These are phyloP conservation scores for Leptinotarsa rubiginosa DNA, from an alignment of 2,888 invertebrate species.

Conservation along the genomic window DNA sequence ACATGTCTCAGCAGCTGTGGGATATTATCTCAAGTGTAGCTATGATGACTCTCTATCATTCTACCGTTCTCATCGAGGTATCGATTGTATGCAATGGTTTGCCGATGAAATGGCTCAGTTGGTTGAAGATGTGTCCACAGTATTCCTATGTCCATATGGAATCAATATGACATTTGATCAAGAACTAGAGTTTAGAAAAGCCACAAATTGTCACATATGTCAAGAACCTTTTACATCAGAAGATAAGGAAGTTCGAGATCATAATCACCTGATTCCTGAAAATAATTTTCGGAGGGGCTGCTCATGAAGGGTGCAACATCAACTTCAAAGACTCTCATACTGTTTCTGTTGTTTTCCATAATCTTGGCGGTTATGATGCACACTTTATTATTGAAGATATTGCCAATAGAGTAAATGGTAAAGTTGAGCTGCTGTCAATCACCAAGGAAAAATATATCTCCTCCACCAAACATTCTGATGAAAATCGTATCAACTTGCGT, in stretches of 20 bases:
- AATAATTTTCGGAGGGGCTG: conserved; percentile 37
- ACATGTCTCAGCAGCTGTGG: no score
- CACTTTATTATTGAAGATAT: conserved; percentile 51
- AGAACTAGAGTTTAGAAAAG: neutral
- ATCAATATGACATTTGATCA: conserved; percentile 25
- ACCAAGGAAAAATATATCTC: conserved; percentile 51
- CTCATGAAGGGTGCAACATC: conserved; percentile 50
- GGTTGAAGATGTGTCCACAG: conserved; percentile 17
- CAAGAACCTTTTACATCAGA: conserved; percentile 18
- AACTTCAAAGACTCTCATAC: conserved; percentile 44
- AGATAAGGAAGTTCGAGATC: conserved; percentile 28
- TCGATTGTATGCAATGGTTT: conserved; percentile 24
- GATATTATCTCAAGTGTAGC: no score
- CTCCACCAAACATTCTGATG: conserved; percentile 44
- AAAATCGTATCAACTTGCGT: conserved; percentile 39
- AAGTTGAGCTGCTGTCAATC: conserved; percentile 42
- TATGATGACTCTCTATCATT: no score
- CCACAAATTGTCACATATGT: conserved; percentile 27
- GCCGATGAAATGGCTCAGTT: conserved; percentile 29
- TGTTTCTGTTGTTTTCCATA: conserved; percentile 49
- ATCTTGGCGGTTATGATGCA: conserved; percentile 51
- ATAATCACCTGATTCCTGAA: conserved; percentile 23
- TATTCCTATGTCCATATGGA: conserved; percentile 25
- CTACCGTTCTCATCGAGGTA: no score
- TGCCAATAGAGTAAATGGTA: conserved; percentile 43